These are phyloP conservation scores for Leptogaster cylindrica DNA, from an alignment of 2,888 invertebrate species.

Conservation along the genomic window DNA sequence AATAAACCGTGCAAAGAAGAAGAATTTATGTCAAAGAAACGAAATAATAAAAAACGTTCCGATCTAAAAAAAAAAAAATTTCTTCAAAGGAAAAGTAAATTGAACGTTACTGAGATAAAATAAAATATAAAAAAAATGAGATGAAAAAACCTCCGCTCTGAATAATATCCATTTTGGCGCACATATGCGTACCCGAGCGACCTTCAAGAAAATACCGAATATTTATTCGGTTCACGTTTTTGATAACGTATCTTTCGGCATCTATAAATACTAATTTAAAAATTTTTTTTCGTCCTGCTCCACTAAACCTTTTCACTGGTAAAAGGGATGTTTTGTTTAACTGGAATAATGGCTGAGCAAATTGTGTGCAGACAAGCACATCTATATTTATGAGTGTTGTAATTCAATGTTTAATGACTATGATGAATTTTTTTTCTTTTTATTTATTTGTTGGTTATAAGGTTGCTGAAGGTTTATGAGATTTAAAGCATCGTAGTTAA, in stretches of 20 bases:
- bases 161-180: constrained; percentile 24
- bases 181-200: constrained; percentile 28
- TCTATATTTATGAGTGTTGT: constrained; percentile 25
- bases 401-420: constrained; percentile 4
- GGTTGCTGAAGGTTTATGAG: too few species aligned
- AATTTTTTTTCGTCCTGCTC: constrained; percentile 24
- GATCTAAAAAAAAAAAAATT: too few species aligned
- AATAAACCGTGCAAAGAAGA: constrained; percentile 16
- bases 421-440: too few species aligned
- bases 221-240: constrained; percentile 28
- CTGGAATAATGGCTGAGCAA: not conserved
- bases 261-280: constrained; percentile 34
- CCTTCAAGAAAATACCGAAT: not conserved
- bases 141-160: too few species aligned
- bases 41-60: not conserved
- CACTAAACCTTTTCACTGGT: constrained; percentile 7
- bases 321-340: not conserved
- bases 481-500: too few species aligned
- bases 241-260: constrained; percentile 34
- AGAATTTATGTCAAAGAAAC: constrained; percentile 21
- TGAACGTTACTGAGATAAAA: constrained; percentile 13
- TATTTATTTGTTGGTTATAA: too few species aligned
- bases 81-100: constrained; percentile 8
- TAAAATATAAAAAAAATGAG: too few species aligned
- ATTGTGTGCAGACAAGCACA: constrained; percentile 2